Conservation (phyloP, 2,113 vertebrate genomes). For the Amphiprion ocellaris region DNA sequence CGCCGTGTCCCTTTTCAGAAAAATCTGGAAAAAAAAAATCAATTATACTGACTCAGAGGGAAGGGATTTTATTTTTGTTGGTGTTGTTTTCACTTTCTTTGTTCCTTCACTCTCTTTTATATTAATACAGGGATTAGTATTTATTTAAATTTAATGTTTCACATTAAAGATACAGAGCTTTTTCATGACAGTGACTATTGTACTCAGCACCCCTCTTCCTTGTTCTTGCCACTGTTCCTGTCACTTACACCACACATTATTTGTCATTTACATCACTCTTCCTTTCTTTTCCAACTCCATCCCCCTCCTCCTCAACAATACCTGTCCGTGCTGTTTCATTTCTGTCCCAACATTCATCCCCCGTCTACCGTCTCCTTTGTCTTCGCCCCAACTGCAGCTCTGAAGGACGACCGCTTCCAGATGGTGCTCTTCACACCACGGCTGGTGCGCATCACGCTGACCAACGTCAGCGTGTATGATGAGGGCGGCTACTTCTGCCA, state of each 20-base stretch:
- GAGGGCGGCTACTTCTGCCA: conserved; percentile 96
- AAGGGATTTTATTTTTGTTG: too few species aligned
- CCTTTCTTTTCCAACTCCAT: background rate
- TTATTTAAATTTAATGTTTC: conserved; percentile 1
- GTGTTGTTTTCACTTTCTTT: background rate
- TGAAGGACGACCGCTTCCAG: conserved; percentile 94
- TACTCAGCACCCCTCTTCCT: background rate
- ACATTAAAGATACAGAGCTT: background rate
- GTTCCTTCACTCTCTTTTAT: background rate
- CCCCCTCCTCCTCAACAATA: background rate
- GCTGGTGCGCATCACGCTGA: conserved; percentile 89
- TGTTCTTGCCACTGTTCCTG: background rate
- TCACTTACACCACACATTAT: background rate
- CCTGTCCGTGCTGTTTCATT: background rate
- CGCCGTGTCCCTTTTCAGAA: too few species aligned
- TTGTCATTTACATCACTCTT: background rate
- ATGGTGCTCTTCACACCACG: conserved; percentile 90
- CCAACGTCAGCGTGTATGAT: conserved; percentile 90
- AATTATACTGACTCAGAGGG: too few species aligned
- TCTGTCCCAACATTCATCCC: background rate
- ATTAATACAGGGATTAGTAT: background rate
- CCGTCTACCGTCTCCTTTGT: background rate
- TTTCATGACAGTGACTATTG: conserved; percentile 1
- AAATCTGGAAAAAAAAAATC: too few species aligned
- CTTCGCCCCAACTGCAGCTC: conserved; percentile 76